phyloP scores from a whole-genome alignment of 1,140 invertebrate genomes.

The Heterodera schachtii region DNA sequence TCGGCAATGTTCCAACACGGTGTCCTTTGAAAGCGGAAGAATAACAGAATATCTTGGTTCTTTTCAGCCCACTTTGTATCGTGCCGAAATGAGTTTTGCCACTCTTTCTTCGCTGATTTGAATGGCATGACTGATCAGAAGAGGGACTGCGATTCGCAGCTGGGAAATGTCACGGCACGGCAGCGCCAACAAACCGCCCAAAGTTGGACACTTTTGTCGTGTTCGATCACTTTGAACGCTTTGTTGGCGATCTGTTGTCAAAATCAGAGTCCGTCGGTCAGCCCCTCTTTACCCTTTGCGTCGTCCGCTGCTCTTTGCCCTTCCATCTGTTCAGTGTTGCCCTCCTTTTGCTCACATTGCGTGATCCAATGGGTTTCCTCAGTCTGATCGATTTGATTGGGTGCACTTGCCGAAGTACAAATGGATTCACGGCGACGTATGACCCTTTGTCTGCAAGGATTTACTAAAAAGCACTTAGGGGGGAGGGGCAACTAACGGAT shows the following conservation, averaged over 20 bases:
- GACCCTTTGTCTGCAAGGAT: neutral
- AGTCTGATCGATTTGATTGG: neutral
- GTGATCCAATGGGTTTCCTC: neutral
- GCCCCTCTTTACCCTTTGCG: neutral
- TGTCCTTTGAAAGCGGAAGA: conserved; percentile 23
- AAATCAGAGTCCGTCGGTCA: neutral
- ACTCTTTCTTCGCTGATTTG: conserved; percentile 44
- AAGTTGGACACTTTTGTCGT: neutral
- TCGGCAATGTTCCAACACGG: conserved; percentile 43
- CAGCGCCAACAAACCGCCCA: conserved; percentile 73
- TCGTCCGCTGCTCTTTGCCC: neutral
- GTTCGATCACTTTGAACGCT: too few species aligned
- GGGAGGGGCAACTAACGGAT: neutral
- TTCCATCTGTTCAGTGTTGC: too few species aligned
- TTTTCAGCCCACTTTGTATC: conserved; percentile 41
- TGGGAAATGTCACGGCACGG: conserved; percentile 42
- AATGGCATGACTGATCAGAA: conserved; percentile 43
- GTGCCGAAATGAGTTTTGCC: conserved; percentile 38
- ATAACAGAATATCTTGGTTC: neutral
- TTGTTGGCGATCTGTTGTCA: neutral
- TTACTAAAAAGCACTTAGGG: neutral
- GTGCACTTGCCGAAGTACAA: conserved; percentile 4
- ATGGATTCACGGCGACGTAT: conserved; percentile 1
- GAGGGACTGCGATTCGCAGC: conserved; percentile 29
- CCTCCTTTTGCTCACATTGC: too few species aligned